A percentile compares a stretch with the other conserved stretches of the same genome.
These are phyloP conservation scores for Augochlora pura DNA, from an alignment of 1,140 invertebrate species.

Conservation along the genomic window DNA sequence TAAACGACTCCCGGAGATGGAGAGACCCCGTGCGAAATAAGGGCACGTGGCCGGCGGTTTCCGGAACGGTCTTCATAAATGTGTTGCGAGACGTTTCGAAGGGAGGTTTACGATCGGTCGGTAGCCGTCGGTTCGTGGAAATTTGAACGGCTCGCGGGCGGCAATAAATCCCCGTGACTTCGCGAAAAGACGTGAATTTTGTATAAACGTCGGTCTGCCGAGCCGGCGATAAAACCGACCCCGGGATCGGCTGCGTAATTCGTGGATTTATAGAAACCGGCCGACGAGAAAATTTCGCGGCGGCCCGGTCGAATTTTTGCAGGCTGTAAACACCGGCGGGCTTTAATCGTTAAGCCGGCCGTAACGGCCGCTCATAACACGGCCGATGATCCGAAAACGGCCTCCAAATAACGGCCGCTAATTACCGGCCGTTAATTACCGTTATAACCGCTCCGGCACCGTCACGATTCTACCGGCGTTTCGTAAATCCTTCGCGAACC, in stretches of 20 bases:
- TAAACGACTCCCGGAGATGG: too few relatives aligned
- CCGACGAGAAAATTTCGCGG: neutral
- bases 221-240: neutral
- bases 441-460: too few relatives aligned
- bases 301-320: neutral
- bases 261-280: neutral
- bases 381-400: constrained; percentile 9
- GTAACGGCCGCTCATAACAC: neutral
- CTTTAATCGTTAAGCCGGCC: neutral
- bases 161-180: neutral
- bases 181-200: neutral
- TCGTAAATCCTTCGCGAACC: constrained; percentile 1
- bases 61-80: too few relatives aligned
- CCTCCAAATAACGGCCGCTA: neutral
- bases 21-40: too few relatives aligned
- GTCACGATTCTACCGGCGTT: neutral
- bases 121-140: constrained; percentile 8
- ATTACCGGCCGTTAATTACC: constrained; percentile 27
- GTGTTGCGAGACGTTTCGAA: neutral
- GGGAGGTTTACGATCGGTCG: constrained; percentile 10
- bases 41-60: too few relatives aligned
- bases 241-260: too few relatives aligned
- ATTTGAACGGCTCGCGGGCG: constrained; percentile 5
- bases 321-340: neutral
- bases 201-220: neutral